These are phyloP conservation scores for Papilio elwesi DNA, from an alignment of 2,888 invertebrate genomes.

Conservation along the genomic window DNA sequence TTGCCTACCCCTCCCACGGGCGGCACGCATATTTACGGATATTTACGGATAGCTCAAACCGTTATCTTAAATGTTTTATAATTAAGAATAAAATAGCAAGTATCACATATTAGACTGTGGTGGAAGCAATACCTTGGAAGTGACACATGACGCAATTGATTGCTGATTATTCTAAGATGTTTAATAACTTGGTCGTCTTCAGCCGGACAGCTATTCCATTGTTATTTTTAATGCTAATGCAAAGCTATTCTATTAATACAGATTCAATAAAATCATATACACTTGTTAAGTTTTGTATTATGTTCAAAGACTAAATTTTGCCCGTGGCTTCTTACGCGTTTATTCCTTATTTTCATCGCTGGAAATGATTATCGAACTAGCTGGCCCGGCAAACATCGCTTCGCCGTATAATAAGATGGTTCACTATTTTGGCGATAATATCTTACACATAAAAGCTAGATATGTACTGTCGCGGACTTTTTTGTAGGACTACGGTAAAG, in stretches of 20 bases:
- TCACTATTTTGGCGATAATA: too few species aligned
- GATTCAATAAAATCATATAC: background rate
- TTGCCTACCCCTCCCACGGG: too few species aligned
- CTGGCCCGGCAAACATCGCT: too few species aligned
- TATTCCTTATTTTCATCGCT: too few species aligned
- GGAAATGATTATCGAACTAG: too few species aligned
- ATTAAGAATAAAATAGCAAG: constrained; percentile 12
- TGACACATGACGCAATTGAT: constrained; percentile 6
- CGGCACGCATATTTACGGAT: too few species aligned
- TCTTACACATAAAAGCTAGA: too few species aligned
- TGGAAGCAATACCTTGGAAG: background rate
- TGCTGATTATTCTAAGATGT: constrained; percentile 23
- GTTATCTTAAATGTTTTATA: constrained; percentile 25
- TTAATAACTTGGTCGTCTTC: constrained; percentile 32
- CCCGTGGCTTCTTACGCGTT: too few species aligned
- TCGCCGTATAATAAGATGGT: too few species aligned
- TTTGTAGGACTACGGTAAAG: too few species aligned
- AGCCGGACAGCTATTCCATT: constrained; percentile 10
- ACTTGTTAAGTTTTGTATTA: background rate
- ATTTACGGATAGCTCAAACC: background rate
- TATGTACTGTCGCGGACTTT: too few species aligned
- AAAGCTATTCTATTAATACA: background rate
- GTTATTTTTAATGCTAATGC: constrained; percentile 21
- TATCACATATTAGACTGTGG: background rate
- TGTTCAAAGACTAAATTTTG: too few species aligned